Evolutionary conservation across 2,797 vertebrate species (phyloP), one percentile per base, ranked within the genome.

Genomic region (Chloroceryle amazona): DNA sequence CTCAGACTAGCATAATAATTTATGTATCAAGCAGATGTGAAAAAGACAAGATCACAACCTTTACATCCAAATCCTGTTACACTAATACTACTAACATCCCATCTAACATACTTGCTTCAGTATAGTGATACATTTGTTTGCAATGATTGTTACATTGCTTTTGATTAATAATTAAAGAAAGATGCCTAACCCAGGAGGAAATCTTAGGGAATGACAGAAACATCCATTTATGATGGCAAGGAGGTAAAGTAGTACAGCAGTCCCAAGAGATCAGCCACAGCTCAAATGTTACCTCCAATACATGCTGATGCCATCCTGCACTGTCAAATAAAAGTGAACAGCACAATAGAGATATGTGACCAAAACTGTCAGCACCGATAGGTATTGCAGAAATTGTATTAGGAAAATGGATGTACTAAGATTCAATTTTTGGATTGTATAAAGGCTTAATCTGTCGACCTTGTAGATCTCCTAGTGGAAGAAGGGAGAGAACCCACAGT

Each of bases 281-380:
- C 97, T 97, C 96, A 96, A 95, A 98, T 98, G 98, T 97, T 98
- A 97, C 97, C 96, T 98, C 98, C 98, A 98, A 98, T 98, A 97
- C 98, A 97, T n/a, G 94, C 97, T 98, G 98, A 98, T 98, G 98
- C 98, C 82, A 91, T 98, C 98, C 97, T 49, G 76, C 96, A 96
- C 80, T 94, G 97, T 97, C 98, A 98, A 98, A 98, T 98, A 98
- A 98, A 98, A 98, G 97, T 97, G 98, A 98, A 98, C 98, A 98
- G 98, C 98, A 97, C 97, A 95, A 97, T 96, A 97, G 97, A 97
- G 97, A 98, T 90, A 93, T 79, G 75, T 94, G 88, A 98, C 97
- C 92, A 97, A 97, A 97, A 98, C 98, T 98, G 98, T 98, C 98
- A 98, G 97, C 96, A 98, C 97, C 97, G 94, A 98, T 98, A 96